Evolutionary conservation across 2,113 vertebrate genomes (phyloP), one percentile per base, ranked within the genome.

Genomic region (Hippocampus abdominalis): DNA sequence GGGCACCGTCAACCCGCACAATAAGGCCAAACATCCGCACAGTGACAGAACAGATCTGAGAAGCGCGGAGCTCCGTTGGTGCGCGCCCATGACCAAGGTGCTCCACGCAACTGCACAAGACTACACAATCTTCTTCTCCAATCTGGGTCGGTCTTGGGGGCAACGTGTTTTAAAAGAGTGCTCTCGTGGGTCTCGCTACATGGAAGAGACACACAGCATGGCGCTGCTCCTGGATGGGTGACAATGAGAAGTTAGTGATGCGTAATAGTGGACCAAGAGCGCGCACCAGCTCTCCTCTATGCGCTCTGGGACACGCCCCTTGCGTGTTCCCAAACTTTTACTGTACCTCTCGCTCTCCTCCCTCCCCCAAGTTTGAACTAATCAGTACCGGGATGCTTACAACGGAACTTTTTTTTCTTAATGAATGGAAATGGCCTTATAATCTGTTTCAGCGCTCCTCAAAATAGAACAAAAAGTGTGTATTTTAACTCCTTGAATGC

Each of bases 71-170:
- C 74, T 82, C 73, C 81, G 75, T 75, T 77, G 80, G 54, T 46
- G 82, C 53, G 75, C 78, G 76, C 84, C 87, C 82, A 89, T 91
- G 74, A 73, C 78, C 25, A 39, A 80, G 46, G 71, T n/a, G 68
- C 60, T 73, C 57, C 66, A 39, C 69, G 44, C 53, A 51, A 54
- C 39, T 66, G 16, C 66, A 49, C 46, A 49, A 49, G 16, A 49
- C 6, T 1, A 49, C 6, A 18, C 46, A 7, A 49, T 49, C 36
- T 54, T 51, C 49, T 71, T 48, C 20, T 60, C 67, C 53, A 60
- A 64, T 70, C 46, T 29, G 7, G 29, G 15, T 49, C 6, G 4
- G 16, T 49, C 15, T 16, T 18, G 15, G 3, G 16, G 20, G 20
- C 40, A 63, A 63, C 12, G 20, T 10, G 36, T 21, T 12, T 42